Evolutionary conservation across 2,113 vertebrate species (phyloP).

Genomic region (Heterochromis multidens): DNA sequence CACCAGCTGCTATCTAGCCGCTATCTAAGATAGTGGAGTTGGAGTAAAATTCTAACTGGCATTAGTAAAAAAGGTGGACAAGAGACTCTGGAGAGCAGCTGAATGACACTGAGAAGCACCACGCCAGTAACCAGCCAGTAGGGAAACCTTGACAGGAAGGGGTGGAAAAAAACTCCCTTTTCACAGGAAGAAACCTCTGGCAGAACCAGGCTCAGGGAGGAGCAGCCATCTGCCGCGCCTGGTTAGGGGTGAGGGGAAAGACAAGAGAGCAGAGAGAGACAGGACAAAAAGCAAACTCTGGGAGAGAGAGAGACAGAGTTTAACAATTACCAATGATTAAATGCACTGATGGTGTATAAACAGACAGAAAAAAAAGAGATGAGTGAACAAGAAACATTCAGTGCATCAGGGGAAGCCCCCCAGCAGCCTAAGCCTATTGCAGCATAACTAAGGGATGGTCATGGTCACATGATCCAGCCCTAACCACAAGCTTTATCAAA

Average conservation of each 20-base stretch:
- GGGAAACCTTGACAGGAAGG: neutral
- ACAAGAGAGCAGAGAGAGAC: neutral
- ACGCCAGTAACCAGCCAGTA: neutral
- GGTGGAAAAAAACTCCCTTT: no score
- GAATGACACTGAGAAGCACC: neutral
- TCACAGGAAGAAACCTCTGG: no score
- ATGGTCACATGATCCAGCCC: neutral
- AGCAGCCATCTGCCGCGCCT: no score
- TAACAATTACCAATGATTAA: neutral
- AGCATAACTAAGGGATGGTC: neutral
- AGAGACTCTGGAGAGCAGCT: neutral
- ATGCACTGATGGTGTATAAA: neutral
- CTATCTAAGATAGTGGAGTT: neutral
- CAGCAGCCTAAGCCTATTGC: no score
- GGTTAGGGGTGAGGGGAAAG: neutral
- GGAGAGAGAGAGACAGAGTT: neutral
- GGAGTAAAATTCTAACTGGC: neutral
- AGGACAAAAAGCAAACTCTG: neutral
- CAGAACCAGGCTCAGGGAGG: no score
- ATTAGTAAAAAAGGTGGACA: neutral
- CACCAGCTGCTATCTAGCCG: neutral
- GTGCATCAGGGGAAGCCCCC: neutral
- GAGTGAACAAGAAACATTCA: neutral
- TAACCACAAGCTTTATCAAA: neutral
- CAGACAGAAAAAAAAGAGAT: neutral